Evolutionary conservation across 2,797 vertebrate genomes (phyloP).

Genomic region (Phaenicophaeus curvirostris): DNA sequence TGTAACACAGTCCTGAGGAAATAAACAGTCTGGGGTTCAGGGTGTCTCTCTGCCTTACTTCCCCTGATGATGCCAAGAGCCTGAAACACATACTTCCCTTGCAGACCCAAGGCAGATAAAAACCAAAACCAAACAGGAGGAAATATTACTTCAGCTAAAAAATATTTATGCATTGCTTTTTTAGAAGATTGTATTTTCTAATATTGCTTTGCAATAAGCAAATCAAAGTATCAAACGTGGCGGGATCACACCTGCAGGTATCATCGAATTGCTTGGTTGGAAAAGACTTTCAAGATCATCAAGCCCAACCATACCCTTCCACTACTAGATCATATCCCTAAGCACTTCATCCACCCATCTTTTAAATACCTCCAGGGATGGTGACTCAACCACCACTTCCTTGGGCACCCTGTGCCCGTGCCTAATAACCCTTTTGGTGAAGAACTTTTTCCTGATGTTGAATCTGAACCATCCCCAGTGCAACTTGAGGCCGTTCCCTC

Average conservation of each 20-base stretch:
- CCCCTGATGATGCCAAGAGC: background rate
- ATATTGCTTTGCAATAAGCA: background rate
- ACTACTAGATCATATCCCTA: no score
- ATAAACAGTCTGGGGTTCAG: slow-evolving; percentile 11
- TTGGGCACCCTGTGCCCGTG: no score
- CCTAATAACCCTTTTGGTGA: no score
- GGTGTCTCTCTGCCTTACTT: background rate
- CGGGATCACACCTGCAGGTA: background rate
- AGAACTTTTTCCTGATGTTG: no score
- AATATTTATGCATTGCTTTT: background rate
- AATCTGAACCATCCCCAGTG: no score
- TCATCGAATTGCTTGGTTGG: no score
- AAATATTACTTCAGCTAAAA: background rate
- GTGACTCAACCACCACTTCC: no score
- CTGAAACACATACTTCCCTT: background rate
- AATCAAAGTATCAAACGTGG: background rate
- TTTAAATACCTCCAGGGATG: no score
- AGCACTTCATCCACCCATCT: no score
- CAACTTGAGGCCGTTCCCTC: no score
- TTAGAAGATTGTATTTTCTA: background rate
- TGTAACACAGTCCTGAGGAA: background rate
- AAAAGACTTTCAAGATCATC: no score
- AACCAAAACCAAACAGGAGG: background rate
- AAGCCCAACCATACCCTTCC: no score
- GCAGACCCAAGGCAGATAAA: background rate